Conservation (phyloP, 2,113 vertebrate genomes). For the Urocolius indicus region DNA sequence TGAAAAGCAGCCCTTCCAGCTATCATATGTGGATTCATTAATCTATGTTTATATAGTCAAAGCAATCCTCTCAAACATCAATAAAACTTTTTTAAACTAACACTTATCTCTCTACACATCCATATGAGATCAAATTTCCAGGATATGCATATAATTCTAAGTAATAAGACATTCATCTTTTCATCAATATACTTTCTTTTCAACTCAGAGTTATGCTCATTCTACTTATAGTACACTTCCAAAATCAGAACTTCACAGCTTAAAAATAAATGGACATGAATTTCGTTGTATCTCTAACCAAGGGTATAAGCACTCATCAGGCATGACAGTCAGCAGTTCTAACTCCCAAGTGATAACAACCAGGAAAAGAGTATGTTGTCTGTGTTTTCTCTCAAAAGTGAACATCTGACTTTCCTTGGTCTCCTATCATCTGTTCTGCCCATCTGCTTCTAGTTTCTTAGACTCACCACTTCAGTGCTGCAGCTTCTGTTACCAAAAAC, state of each 20-base stretch:
- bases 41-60: neutral
- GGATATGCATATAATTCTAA: neutral
- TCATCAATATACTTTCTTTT: neutral
- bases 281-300: neutral
- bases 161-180: neutral
- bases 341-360: neutral
- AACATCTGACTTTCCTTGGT: neutral
- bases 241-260: neutral
- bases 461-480: neutral
- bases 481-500: neutral
- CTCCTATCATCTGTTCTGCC: conserved; percentile 8
- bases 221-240: neutral
- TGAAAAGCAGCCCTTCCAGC: neutral
- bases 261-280: neutral
- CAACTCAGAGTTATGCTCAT: neutral
- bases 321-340: neutral
- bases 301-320: neutral
- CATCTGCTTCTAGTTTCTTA: conserved; percentile 16
- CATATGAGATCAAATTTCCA: neutral
- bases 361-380: neutral
- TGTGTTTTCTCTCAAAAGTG: neutral
- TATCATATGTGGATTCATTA: neutral
- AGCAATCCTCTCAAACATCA: neutral
- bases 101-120: neutral
- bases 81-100: neutral